Percentiles rank a stretch among this genome's conserved stretches.
These are phyloP conservation scores for Eriosoma lanigerum DNA, from an alignment of 1,140 invertebrate genomes.

Conservation along the genomic window DNA sequence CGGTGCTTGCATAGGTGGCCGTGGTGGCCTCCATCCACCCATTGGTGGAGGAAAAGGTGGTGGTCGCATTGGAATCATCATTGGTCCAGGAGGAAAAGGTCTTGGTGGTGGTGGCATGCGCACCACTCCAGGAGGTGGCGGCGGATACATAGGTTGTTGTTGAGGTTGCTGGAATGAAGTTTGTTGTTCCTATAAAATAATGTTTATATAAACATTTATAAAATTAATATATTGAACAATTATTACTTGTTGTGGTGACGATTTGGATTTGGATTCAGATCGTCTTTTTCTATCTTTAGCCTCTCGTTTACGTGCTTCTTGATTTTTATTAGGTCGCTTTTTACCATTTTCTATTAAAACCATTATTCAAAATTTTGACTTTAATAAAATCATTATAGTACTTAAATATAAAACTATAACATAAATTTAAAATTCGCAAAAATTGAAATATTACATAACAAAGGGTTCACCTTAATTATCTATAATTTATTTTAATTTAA, in stretches of 20 bases:
- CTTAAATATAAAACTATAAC: background rate
- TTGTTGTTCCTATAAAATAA: slow-evolving; percentile 24
- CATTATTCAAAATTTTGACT: background rate
- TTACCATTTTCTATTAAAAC: slow-evolving; percentile 22
- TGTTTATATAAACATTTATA: background rate
- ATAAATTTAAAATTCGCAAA: background rate
- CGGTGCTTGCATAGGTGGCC: slow-evolving; percentile 16
- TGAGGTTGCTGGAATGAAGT: slow-evolving; percentile 21
- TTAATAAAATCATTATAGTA: background rate
- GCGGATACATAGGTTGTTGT: slow-evolving; percentile 12
- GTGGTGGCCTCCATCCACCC: slow-evolving; percentile 24
- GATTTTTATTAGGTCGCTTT: slow-evolving; percentile 14
- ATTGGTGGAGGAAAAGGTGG: slow-evolving; percentile 34
- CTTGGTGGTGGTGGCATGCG: slow-evolving; percentile 17
- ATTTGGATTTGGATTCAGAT: slow-evolving; percentile 28
- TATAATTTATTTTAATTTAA: no score
- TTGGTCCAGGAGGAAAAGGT: slow-evolving; percentile 20
- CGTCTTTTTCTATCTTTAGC: slow-evolving; percentile 32
- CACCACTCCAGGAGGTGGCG: slow-evolving; percentile 29
- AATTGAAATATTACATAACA: no score
- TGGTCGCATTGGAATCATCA: slow-evolving; percentile 29
- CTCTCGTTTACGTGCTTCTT: slow-evolving; percentile 34
- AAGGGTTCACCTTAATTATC: no score
- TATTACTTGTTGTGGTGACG: slow-evolving; percentile 13
- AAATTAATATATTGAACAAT: background rate